A percentile compares a stretch with the other conserved stretches of the same genome.
These are phyloP conservation scores for Percopsis transmontana DNA, from an alignment of 2,113 vertebrate genomes.

Conservation along the genomic window DNA sequence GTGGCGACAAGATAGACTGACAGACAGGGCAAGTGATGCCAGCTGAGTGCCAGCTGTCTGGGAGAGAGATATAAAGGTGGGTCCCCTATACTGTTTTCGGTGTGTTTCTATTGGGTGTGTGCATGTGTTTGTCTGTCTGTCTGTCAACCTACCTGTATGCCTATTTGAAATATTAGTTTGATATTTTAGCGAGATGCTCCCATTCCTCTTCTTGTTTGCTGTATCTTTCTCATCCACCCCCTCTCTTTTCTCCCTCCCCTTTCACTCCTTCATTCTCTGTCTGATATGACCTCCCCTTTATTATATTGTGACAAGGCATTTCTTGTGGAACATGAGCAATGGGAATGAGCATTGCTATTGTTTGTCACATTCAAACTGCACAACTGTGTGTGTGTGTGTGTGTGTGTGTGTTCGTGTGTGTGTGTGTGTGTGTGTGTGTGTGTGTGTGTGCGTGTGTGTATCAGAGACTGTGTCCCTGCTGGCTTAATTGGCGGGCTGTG, in stretches of 20 bases:
- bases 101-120: neutral
- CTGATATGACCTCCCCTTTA: neutral
- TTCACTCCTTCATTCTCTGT: neutral
- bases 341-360: neutral
- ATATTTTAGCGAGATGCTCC: neutral
- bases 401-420: neutral
- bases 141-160: neutral
- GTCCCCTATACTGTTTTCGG: neutral
- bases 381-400: neutral
- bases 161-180: neutral
- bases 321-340: neutral
- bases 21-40: conserved; percentile 11
- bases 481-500: neutral
- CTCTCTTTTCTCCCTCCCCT: conserved; percentile 1
- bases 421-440: neutral
- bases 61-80: conserved; percentile 20
- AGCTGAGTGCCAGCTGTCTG: conserved; percentile 8
- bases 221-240: neutral
- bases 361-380: neutral
- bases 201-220: neutral
- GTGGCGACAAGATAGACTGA: neutral
- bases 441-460: neutral
- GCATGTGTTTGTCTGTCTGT: neutral
- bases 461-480: neutral
- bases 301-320: neutral